These are phyloP conservation scores for Physocephala rufipes DNA, from an alignment of 2,888 invertebrate species.

Conservation along the genomic window DNA sequence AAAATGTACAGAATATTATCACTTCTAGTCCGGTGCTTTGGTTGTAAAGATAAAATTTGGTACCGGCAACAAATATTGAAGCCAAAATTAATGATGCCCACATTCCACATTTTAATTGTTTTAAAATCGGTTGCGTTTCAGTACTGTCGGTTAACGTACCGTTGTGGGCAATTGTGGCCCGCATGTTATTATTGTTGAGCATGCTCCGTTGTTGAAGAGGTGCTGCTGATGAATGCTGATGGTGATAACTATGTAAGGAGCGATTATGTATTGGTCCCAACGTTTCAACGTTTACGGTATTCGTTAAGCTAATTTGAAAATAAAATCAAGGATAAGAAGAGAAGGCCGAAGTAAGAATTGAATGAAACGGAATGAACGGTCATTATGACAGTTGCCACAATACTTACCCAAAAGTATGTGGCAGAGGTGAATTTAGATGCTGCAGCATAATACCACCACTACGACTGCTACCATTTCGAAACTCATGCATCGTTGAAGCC, in stretches of 20 bases:
- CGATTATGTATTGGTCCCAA: constrained; percentile 9
- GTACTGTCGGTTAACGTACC: constrained; percentile 49
- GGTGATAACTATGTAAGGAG: constrained; percentile 20
- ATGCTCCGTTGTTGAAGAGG: constrained; percentile 15
- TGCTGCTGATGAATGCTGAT: constrained; percentile 27
- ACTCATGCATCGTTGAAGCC: constrained; percentile 1
- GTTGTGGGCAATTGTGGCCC: constrained; percentile 31
- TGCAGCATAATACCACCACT: constrained; percentile 21
- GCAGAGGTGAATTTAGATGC: constrained; percentile 26
- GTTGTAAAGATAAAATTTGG: constrained; percentile 78
- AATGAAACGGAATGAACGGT: background rate
- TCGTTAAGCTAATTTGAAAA: background rate
- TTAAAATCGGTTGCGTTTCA: constrained; percentile 59
- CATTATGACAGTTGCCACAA: background rate
- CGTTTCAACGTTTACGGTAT: constrained; percentile 13
- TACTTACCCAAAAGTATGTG: constrained; percentile 27
- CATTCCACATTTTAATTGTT: constrained; percentile 75
- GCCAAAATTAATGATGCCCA: constrained; percentile 77
- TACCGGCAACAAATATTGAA: constrained; percentile 75
- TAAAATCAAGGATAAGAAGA: background rate
- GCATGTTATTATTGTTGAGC: constrained; percentile 47
- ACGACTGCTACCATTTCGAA: constrained; percentile 17
- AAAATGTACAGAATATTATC: constrained; percentile 72
- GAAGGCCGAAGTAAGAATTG: background rate
- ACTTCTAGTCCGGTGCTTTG: constrained; percentile 72